Conservation (phyloP, 2,797 vertebrate species). For the Lycodopsis pacificus region DNA sequence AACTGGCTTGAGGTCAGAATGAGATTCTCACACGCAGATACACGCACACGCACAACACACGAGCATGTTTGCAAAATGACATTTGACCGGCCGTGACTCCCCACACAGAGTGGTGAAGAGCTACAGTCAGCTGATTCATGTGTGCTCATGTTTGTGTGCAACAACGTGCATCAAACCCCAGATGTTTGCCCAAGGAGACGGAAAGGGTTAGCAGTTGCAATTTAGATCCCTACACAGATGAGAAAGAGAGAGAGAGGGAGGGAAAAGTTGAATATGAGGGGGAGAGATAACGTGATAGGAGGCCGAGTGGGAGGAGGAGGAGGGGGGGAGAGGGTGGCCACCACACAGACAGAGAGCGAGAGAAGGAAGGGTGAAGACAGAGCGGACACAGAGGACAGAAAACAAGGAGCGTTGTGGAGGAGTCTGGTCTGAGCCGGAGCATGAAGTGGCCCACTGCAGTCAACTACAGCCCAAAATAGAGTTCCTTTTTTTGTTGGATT, state of each 20-base stretch:
- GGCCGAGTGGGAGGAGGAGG: slow-evolving; percentile 43
- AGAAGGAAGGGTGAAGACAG: slow-evolving; percentile 40
- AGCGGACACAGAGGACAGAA: slow-evolving; percentile 51
- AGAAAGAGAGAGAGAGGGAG: slow-evolving; percentile 43
- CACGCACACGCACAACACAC: neutral
- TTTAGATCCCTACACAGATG: slow-evolving; percentile 62
- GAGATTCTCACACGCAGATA: neutral
- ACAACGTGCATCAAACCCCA: slow-evolving; percentile 17
- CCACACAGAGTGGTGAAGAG: neutral
- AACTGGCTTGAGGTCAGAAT: neutral
- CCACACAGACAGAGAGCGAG: slow-evolving; percentile 7
- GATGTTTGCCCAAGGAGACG: slow-evolving; percentile 36
- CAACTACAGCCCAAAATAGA: slow-evolving; percentile 78
- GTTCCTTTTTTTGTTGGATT: slow-evolving; percentile 16
- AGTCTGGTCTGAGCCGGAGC: slow-evolving; percentile 57
- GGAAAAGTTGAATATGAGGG: slow-evolving; percentile 60
- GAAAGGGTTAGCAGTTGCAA: slow-evolving; percentile 27
- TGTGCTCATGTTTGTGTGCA: slow-evolving; percentile 38
- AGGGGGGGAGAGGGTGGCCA: slow-evolving; percentile 29
- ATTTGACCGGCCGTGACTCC: neutral
- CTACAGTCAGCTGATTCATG: slow-evolving; percentile 69
- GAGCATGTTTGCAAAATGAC: neutral
- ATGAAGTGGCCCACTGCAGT: slow-evolving; percentile 71
- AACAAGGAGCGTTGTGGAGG: slow-evolving; percentile 51
- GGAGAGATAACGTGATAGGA: slow-evolving; percentile 68